Conservation (phyloP, 2,888 invertebrate species). For the Thelaira solivaga region DNA sequence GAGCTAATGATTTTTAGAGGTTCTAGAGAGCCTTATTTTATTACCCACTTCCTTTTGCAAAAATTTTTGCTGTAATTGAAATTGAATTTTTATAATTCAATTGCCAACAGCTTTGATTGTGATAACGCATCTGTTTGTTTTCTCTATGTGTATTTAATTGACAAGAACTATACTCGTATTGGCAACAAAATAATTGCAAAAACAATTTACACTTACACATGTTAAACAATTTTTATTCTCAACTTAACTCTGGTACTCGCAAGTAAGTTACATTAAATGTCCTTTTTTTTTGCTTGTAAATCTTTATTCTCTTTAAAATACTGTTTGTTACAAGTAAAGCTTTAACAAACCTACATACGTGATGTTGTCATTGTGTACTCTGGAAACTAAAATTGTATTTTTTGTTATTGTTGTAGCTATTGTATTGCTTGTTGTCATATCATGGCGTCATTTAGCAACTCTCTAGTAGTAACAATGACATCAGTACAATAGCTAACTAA, state of each 20-base stretch:
- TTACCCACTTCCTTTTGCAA: too few species aligned
- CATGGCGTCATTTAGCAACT: conserved; percentile 52
- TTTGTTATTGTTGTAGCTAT: conserved; percentile 34
- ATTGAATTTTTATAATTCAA: too few species aligned
- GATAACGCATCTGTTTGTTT: too few species aligned
- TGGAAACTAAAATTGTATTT: conserved; percentile 15
- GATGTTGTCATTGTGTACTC: background rate
- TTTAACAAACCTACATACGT: conserved; percentile 7
- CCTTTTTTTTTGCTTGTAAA: conserved; percentile 2
- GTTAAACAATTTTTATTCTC: background rate
- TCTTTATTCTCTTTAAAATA: conserved; percentile 14
- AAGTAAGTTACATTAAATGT: background rate
- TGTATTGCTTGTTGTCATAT: conserved; percentile 52
- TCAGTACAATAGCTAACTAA: conserved; percentile 13
- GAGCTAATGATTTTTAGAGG: too few species aligned
- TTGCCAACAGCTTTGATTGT: too few species aligned
- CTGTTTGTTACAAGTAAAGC: background rate
- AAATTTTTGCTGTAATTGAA: too few species aligned
- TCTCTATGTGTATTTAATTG: too few species aligned
- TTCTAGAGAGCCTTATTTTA: too few species aligned
- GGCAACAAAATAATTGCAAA: too few species aligned
- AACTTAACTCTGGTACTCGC: conserved; percentile 1
- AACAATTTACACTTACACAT: background rate
- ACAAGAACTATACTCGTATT: too few species aligned
- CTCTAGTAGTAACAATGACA: conserved; percentile 8